Base-by-base conservation (phyloP, 2,113 vertebrate genomes). In the Podocnemis expansa region DNA sequence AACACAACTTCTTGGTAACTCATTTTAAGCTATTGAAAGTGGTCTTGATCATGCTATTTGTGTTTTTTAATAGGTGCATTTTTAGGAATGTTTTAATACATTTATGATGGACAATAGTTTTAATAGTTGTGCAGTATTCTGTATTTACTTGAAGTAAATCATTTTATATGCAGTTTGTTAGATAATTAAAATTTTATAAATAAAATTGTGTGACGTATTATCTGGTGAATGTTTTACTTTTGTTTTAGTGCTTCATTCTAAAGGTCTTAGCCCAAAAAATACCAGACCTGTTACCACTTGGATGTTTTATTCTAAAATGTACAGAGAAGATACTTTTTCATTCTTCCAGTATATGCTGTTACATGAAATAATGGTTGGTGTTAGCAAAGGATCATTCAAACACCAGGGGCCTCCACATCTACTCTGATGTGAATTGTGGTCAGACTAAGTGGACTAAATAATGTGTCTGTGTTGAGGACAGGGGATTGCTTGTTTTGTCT, bases 71-170 rank as follows among this genome's bases (percentile, higher is more conserved):
- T 97, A 93, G 93, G 96, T 84, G 86, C 96, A 93, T 96, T 97
- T 97, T 96, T 97, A 96, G 94, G 94, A 96, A 95, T 97, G 96
- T 92, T 96, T 97, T 98, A 97, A 97, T 97, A 96, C 95, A 96
- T 93, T 97, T 96, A 94, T 84, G 93, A 96, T 97, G 96, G 84
- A 95, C 96, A 88, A 96, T 97, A 97, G 96, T 97, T 97, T 97
- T 97, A 97, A 97, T 96, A 94, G 89, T 95, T 47, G 95, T 95
- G 91, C 96, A 96, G 92, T 96, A 93, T 97, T 97, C 96, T 97
- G 95, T 97, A 93, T 97, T 97, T 97, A 97, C 96, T 97, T 97
- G 97, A 97, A 97, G 94, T 96, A 97, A 96, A 97, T 91, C 73
- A 96, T 97, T 96, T 97, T 97, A 97, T 97, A 95, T 97, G 93